phyloP scores from a whole-genome alignment of 2,888 invertebrate species.

The Dendrolimus pini region DNA sequence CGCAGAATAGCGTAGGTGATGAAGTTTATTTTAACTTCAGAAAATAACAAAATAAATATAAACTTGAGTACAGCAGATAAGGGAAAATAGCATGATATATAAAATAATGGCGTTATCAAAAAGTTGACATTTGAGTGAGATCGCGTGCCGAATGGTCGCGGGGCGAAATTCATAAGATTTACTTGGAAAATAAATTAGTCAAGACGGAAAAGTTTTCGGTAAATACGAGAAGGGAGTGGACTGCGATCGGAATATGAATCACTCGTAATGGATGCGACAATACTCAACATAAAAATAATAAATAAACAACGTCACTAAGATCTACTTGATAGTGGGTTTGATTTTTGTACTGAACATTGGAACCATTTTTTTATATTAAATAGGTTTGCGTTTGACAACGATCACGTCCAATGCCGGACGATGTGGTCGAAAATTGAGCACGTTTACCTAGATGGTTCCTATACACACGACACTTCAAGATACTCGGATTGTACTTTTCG shows the following conservation, averaged over 20 bases:
- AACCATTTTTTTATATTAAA: no score
- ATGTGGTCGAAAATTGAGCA: no score
- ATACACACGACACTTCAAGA: no score
- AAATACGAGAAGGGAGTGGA: constrained; percentile 47
- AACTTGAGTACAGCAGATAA: constrained; percentile 27
- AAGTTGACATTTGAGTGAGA: constrained; percentile 62
- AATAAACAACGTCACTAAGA: no score
- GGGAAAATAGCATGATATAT: constrained; percentile 31
- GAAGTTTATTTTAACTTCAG: background rate
- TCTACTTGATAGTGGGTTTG: no score
- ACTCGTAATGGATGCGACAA: constrained; percentile 13
- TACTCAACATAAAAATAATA: no score
- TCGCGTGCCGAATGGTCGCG: constrained; percentile 65
- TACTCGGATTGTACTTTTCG: no score
- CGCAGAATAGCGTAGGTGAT: no score
- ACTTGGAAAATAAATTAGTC: constrained; percentile 71
- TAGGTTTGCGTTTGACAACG: no score
- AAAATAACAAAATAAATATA: constrained; percentile 21
- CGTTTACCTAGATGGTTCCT: no score
- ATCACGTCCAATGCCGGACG: no score
- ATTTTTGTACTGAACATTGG: no score
- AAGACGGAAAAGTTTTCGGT: constrained; percentile 67
- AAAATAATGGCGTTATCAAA: constrained; percentile 62
- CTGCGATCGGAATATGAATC: constrained; percentile 17
- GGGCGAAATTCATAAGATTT: constrained; percentile 68